These are phyloP conservation scores for Pseudomugil gertrudae DNA, from an alignment of 2,797 vertebrate species.

Conservation along the genomic window DNA sequence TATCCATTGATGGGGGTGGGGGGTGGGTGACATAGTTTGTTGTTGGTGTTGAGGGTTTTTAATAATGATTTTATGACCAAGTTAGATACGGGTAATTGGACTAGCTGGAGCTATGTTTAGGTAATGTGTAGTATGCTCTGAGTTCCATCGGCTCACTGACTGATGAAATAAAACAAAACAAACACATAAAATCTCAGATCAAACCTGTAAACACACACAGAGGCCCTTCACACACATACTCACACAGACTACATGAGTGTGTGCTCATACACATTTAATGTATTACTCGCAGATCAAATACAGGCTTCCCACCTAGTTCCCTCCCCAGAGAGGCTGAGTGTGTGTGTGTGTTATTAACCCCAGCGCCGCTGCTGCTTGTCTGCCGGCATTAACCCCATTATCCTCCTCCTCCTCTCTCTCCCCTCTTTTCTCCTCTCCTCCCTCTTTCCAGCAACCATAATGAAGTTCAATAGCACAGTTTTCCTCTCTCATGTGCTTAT, in stretches of 20 bases:
- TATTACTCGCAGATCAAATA: slow-evolving; percentile 72
- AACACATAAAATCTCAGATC: slow-evolving; percentile 19
- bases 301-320: slow-evolving; percentile 58
- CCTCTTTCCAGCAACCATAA: slow-evolving; percentile 41
- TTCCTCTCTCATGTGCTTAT: slow-evolving; percentile 57
- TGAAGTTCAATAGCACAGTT: slow-evolving; percentile 67
- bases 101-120: slow-evolving; percentile 32
- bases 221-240: slow-evolving; percentile 19
- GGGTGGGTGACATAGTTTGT: neutral
- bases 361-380: slow-evolving; percentile 64
- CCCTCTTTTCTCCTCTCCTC: slow-evolving; percentile 39
- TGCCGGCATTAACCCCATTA: slow-evolving; percentile 75
- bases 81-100: slow-evolving; percentile 48
- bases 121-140: slow-evolving; percentile 26
- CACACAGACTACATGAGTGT: slow-evolving; percentile 18
- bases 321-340: slow-evolving; percentile 59
- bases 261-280: slow-evolving; percentile 63
- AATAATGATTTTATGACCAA: slow-evolving; percentile 27
- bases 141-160: slow-evolving; percentile 46
- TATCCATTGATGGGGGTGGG: neutral
- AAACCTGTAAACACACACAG: slow-evolving; percentile 22
- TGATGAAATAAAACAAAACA: slow-evolving; percentile 31
- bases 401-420: slow-evolving; percentile 36
- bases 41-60: slow-evolving; percentile 15
- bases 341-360: slow-evolving; percentile 72